Percentiles rank a stretch among this genome's conserved stretches.
These are phyloP conservation scores for Dendrolimus pini DNA, from an alignment of 2,888 invertebrate genomes.

Conservation along the genomic window DNA sequence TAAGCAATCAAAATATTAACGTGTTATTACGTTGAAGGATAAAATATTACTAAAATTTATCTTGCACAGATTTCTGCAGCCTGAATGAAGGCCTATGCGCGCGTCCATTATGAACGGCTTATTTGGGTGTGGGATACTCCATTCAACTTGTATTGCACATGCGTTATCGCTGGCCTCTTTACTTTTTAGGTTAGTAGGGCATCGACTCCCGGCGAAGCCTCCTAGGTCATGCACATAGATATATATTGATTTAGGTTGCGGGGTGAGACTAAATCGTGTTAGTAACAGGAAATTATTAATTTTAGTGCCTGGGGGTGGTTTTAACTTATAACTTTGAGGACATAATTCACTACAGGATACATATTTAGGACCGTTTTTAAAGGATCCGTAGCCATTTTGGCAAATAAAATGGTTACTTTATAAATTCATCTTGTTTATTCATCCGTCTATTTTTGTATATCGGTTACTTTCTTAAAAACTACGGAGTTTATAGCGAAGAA, in stretches of 20 bases:
- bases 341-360: too few relatives aligned
- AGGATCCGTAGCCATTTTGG: too few relatives aligned
- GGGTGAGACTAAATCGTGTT: background rate
- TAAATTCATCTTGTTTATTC: too few relatives aligned
- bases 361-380: too few relatives aligned
- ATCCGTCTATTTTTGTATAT: too few relatives aligned
- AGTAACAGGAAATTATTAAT: background rate
- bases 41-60: too few relatives aligned
- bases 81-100: background rate
- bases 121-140: background rate
- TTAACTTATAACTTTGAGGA: too few relatives aligned
- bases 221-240: constrained; percentile 40
- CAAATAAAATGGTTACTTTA: too few relatives aligned
- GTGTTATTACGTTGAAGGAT: too few relatives aligned
- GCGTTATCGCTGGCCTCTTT: constrained; percentile 34
- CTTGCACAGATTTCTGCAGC: constrained; percentile 1
- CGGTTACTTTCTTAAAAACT: too few relatives aligned
- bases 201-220: constrained; percentile 46
- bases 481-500: too few relatives aligned
- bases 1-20: too few relatives aligned
- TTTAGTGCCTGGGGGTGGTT: background rate
- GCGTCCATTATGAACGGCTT: background rate
- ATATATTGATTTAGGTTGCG: constrained; percentile 46
- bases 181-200: constrained; percentile 59
- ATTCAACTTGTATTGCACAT: constrained; percentile 32